These are phyloP conservation scores for Agrenia bidenticulata DNA, from an alignment of 2,888 invertebrate species.

Conservation along the genomic window DNA sequence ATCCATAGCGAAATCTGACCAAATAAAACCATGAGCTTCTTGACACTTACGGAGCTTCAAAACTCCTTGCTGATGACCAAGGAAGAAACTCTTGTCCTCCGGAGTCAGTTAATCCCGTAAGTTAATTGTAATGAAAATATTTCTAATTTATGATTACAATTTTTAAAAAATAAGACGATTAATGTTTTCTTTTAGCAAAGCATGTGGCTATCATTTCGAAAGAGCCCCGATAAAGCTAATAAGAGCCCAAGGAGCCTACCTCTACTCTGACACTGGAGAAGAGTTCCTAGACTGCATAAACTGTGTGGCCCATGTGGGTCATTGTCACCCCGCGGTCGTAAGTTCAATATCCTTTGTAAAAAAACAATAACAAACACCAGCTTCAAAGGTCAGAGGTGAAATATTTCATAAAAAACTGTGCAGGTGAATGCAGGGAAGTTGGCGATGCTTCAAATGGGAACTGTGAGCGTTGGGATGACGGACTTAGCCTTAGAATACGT, in stretches of 20 bases:
- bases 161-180: not conserved
- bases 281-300: slow-evolving; percentile 64
- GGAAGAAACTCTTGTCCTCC: not conserved
- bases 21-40: no score
- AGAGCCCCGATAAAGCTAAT: slow-evolving; percentile 60
- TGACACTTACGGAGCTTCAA: not conserved
- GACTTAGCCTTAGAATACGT: slow-evolving; percentile 59
- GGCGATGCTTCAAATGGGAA: slow-evolving; percentile 60
- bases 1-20: no score
- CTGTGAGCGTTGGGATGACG: slow-evolving; percentile 60
- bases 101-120: not conserved
- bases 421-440: slow-evolving; percentile 57
- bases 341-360: no score
- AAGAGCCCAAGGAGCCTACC: slow-evolving; percentile 61
- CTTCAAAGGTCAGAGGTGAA: no score
- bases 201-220: slow-evolving; percentile 53
- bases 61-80: not conserved
- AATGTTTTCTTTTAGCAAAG: slow-evolving; percentile 36
- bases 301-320: slow-evolving; percentile 61
- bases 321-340: slow-evolving; percentile 11
- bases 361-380: no score
- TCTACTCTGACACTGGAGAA: slow-evolving; percentile 61
- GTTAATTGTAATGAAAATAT: not conserved
- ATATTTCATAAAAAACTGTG: no score
- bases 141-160: not conserved